phyloP scores from a whole-genome alignment of 2,797 vertebrate species.

The Muscicapa striata region DNA sequence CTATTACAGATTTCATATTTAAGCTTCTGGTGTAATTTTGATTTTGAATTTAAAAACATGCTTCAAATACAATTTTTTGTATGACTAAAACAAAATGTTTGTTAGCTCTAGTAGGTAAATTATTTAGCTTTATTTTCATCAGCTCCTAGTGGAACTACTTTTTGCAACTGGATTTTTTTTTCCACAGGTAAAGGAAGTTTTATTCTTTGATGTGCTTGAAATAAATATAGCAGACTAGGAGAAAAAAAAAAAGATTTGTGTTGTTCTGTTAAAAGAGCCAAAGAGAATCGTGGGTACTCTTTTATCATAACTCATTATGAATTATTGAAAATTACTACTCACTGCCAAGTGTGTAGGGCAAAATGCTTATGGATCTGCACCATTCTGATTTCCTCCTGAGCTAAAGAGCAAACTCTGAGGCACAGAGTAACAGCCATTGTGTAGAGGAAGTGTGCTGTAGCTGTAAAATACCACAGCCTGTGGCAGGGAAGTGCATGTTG shows the following conservation, averaged over 20 bases:
- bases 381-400: background rate
- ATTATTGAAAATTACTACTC: background rate
- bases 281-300: background rate
- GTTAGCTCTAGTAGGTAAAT: background rate
- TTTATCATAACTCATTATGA: background rate
- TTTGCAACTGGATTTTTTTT: background rate
- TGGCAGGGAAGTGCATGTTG: background rate
- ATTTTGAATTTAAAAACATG: background rate
- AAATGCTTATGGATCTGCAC: background rate
- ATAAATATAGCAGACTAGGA: background rate
- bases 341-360: background rate
- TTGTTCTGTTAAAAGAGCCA: background rate
- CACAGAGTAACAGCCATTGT: accelerated
- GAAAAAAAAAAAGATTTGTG: background rate
- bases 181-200: background rate
- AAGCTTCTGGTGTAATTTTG: background rate
- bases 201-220: background rate
- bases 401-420: background rate
- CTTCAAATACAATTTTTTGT: background rate
- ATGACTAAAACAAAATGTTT: background rate
- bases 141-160: background rate
- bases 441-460: background rate
- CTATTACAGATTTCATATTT: background rate
- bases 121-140: background rate
- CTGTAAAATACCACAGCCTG: accelerated